A percentile compares a stretch with the other conserved stretches of the same genome.
Conservation (phyloP, 2,888 invertebrate species). For the Agrochola lychnidis region DNA sequence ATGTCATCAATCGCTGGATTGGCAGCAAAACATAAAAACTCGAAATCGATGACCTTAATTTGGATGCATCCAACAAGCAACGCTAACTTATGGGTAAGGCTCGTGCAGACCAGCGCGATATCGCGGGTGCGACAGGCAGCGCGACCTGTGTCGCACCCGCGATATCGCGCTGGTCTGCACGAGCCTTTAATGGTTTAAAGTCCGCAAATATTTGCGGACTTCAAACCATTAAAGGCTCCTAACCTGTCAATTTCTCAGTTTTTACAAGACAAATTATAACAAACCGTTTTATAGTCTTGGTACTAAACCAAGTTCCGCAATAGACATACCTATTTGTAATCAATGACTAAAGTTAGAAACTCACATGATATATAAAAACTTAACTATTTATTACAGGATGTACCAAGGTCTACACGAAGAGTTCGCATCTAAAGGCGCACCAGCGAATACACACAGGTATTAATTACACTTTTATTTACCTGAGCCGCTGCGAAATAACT, state of each 20-base stretch:
- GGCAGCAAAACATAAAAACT: neutral
- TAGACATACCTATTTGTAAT: conserved; percentile 15
- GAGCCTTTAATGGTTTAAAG: neutral
- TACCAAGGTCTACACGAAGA: conserved; percentile 99
- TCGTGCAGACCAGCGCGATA: no score
- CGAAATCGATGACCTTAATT: neutral
- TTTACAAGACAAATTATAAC: conserved; percentile 4
- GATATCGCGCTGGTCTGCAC: no score
- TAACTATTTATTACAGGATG: conserved; percentile 93
- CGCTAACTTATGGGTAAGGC: neutral
- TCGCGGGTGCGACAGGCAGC: no score
- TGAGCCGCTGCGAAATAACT: conserved; percentile 55
- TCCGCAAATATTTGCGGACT: no score
- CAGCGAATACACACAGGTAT: conserved; percentile 99
- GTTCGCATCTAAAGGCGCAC: conserved; percentile 99
- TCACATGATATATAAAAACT: conserved; percentile 15
- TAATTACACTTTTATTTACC: conserved; percentile 69
- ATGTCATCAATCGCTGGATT: neutral
- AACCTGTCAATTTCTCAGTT: neutral
- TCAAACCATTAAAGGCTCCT: no score
- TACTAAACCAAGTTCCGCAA: conserved; percentile 2
- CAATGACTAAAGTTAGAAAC: conserved; percentile 12
- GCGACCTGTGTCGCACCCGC: no score
- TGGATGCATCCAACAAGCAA: neutral
- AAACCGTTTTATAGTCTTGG: neutral